Evolutionary conservation across 2,888 invertebrate species (phyloP).

Genomic region (Zelleria hepariella): DNA sequence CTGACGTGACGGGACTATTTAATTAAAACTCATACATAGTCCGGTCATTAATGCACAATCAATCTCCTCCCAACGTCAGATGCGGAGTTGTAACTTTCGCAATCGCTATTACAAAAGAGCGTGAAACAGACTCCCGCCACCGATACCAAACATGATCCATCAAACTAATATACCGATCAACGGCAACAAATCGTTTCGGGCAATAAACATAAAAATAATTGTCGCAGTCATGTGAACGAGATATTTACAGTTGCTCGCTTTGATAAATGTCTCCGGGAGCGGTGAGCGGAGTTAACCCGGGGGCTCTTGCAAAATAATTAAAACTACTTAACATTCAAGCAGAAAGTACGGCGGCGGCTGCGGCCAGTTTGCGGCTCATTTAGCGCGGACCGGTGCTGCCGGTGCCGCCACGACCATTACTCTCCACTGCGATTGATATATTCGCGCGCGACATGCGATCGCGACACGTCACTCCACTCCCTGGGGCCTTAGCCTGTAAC

Average conservation of each 20-base stretch:
- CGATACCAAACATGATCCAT: background rate
- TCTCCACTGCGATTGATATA: slow-evolving; percentile 60
- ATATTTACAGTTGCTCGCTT: slow-evolving; percentile 20
- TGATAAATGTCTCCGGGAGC: slow-evolving; percentile 50
- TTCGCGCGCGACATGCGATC: slow-evolving; percentile 64
- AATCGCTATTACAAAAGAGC: background rate
- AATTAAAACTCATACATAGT: slow-evolving; percentile 49
- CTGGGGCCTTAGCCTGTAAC: too few species aligned
- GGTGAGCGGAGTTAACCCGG: slow-evolving; percentile 38
- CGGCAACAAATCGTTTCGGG: slow-evolving; percentile 2
- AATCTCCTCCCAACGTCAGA: slow-evolving; percentile 26
- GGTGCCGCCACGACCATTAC: slow-evolving; percentile 36
- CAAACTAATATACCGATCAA: background rate
- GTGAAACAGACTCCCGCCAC: background rate
- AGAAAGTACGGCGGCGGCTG: slow-evolving; percentile 43
- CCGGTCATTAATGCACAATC: slow-evolving; percentile 50
- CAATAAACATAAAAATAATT: slow-evolving; percentile 35
- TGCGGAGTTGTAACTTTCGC: slow-evolving; percentile 1
- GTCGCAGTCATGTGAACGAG: slow-evolving; percentile 33
- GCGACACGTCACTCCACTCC: slow-evolving; percentile 55
- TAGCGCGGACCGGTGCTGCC: slow-evolving; percentile 13
- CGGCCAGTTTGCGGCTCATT: slow-evolving; percentile 48
- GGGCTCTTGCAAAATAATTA: slow-evolving; percentile 63
- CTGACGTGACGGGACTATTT: slow-evolving; percentile 33
- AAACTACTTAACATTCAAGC: slow-evolving; percentile 69